A percentile compares a stretch with the other conserved stretches of the same genome.
These are phyloP conservation scores for Rhinichthys osculus DNA, from an alignment of 2,797 vertebrate genomes.

Conservation along the genomic window DNA sequence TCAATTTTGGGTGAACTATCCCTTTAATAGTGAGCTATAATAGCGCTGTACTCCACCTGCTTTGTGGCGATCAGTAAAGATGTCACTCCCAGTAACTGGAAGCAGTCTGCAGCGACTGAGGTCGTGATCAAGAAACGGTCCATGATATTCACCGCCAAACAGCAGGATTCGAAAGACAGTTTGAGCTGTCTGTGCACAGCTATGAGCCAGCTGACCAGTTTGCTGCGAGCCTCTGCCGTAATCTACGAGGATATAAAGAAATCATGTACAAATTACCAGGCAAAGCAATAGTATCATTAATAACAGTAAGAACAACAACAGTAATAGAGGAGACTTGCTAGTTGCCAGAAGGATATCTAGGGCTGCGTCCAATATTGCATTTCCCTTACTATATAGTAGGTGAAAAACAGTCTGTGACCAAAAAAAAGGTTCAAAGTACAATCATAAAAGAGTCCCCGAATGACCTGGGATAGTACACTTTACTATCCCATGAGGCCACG, in stretches of 20 bases:
- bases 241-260: conserved; percentile 74
- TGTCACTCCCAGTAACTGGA: conserved; percentile 92
- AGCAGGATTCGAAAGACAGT: conserved; percentile 91
- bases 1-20: no score
- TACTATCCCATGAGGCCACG: not conserved
- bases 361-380: not conserved
- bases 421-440: not conserved
- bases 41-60: conserved; percentile 77
- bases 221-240: conserved; percentile 87
- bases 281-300: not conserved
- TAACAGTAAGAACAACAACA: not conserved
- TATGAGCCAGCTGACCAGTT: conserved; percentile 93
- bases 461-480: not conserved
- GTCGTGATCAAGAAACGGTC: conserved; percentile 91
- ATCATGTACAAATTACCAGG: not conserved
- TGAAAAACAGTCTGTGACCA: not conserved
- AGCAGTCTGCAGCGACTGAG: conserved; percentile 91
- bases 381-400: not conserved
- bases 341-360: not conserved
- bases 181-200: conserved; percentile 85
- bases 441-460: not conserved
- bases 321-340: not conserved
- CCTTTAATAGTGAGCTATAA: not conserved
- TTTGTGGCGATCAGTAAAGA: conserved; percentile 90
- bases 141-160: conserved; percentile 89